These are phyloP conservation scores for Tarsius wallacei DNA, from an alignment of 2,797 vertebrate species.

Conservation along the genomic window DNA sequence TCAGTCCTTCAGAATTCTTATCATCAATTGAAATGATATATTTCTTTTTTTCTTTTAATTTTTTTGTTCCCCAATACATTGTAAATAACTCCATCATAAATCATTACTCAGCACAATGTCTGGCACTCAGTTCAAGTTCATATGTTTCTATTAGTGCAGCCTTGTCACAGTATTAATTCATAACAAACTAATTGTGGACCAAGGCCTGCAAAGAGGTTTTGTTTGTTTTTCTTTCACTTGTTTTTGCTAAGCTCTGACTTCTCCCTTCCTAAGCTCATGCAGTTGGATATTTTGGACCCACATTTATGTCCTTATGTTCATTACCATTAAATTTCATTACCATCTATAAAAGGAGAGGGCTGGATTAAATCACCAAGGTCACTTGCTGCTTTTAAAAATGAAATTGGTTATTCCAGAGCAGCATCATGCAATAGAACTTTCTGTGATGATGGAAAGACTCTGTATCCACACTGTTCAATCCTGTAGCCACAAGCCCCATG, in stretches of 20 bases:
- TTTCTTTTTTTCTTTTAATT: constrained; percentile 34
- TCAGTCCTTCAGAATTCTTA: not conserved
- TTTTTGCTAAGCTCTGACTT: not conserved
- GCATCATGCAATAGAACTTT: not conserved
- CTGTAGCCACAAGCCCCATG: not conserved
- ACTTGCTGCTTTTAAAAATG: constrained; percentile 62
- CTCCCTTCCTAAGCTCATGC: not conserved
- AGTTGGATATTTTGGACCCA: not conserved
- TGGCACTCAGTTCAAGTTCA: not conserved
- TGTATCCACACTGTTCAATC: fast-evolving
- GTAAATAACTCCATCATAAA: not conserved
- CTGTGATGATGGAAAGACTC: not conserved
- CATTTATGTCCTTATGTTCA: constrained; percentile 73
- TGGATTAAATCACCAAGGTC: constrained; percentile 64
- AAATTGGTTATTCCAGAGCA: constrained; percentile 46
- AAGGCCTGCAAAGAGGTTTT: not conserved
- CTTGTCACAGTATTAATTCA: not conserved
- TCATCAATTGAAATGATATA: not conserved
- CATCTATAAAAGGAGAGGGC: constrained; percentile 63
- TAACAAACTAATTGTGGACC: not conserved
- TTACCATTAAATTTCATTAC: constrained; percentile 79
- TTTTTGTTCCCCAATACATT: not conserved
- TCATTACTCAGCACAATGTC: not conserved
- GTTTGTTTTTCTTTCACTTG: constrained; percentile 1
- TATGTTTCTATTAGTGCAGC: not conserved